Conservation (phyloP, 2,113 vertebrate genomes). For the Acanthisitta chloris region DNA sequence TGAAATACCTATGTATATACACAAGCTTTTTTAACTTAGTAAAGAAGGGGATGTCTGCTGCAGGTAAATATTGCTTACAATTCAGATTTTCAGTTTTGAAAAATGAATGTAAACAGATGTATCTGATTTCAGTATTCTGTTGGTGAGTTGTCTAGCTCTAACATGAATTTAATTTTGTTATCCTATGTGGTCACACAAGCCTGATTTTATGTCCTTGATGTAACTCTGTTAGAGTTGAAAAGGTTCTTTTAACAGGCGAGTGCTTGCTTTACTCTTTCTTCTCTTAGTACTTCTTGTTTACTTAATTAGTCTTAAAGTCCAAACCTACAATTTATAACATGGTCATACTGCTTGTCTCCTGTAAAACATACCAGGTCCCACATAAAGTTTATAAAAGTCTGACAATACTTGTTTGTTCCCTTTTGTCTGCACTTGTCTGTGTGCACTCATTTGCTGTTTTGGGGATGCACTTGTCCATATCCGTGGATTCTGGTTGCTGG, state of each 20-base stretch:
- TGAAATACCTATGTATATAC: not conserved
- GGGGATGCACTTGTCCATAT: accelerated
- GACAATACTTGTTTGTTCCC: not conserved
- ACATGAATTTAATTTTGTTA: not conserved
- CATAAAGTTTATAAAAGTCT: not conserved
- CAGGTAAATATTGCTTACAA: not conserved
- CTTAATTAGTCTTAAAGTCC: not conserved
- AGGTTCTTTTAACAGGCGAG: not conserved
- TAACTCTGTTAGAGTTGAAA: not conserved
- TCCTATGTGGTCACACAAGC: not conserved
- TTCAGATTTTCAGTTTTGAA: not conserved
- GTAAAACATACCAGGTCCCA: not conserved
- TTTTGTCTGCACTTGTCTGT: not conserved
- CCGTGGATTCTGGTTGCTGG: not conserved
- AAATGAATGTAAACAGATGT: not conserved
- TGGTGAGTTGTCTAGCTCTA: not conserved
- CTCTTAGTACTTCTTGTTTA: not conserved
- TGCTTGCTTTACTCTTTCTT: not conserved
- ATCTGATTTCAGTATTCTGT: not conserved
- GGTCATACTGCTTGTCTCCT: not conserved
- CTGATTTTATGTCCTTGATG: not conserved
- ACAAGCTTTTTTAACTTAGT: not conserved
- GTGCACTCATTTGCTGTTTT: not conserved
- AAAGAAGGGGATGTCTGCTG: not conserved
- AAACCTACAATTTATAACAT: not conserved